phyloP scores from a whole-genome alignment of 1,140 invertebrate genomes.

The Ceratosolen fusciceps region DNA sequence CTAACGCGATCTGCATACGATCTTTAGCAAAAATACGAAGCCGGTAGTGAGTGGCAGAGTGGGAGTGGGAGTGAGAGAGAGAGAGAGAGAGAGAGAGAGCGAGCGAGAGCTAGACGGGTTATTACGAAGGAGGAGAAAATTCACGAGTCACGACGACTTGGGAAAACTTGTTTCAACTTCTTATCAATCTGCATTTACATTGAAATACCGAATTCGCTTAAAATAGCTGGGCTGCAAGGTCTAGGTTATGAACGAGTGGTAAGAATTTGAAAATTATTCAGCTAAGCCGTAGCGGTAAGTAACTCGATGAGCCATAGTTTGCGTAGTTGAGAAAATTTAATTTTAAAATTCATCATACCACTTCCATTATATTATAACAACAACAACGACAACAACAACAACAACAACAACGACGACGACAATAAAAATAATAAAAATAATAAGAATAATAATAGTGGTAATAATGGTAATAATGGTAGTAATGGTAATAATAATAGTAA shows the following conservation, averaged over 20 bases:
- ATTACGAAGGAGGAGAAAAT: constrained; percentile 28
- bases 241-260: constrained; percentile 16
- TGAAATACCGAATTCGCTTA: constrained; percentile 33
- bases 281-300: not conserved
- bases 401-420: no score
- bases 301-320: constrained; percentile 10
- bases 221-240: constrained; percentile 15
- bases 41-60: no score
- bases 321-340: not conserved
- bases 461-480: no score
- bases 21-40: no score
- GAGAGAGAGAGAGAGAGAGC: not conserved
- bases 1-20: not conserved
- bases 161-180: constrained; percentile 40
- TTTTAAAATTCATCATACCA: constrained; percentile 22
- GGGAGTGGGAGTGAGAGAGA: constrained; percentile 12
- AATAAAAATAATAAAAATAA: no score
- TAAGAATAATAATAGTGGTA: no score
- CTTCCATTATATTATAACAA: constrained; percentile 9
- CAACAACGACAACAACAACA: no score
- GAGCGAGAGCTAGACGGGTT: not conserved
- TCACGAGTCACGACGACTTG: constrained; percentile 36
- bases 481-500: no score
- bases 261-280: constrained; percentile 16
- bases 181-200: constrained; percentile 47